Evolutionary conservation across 2,888 invertebrate species (phyloP), one percentile per base, ranked within the genome.

Genomic region (Drosophila mimetica): DNA sequence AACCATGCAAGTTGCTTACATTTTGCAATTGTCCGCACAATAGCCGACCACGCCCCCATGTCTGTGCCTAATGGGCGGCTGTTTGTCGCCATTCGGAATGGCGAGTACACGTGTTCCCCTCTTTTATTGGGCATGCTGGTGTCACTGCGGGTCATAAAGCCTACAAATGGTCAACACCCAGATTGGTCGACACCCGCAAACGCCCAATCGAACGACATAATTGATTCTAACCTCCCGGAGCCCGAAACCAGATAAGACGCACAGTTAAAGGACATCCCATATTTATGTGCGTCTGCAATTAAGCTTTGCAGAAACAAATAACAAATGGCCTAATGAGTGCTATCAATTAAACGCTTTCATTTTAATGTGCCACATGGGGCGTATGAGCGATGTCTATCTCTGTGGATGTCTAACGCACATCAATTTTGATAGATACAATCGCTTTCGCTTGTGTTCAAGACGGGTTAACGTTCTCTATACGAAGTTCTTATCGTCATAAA

Each of bases 31-130:
- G 70, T 70, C 71, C 63, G 54, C 44, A 46, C 34, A 60, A 60
- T 28, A 39, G n/a, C 20, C 41, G 5, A 6, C 50, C 37, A 67
- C 66, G 67, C 44, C 65, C 44, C 65, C 63, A 34, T 36, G 37
- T 44, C 53, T 71, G 70, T 63, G 50, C 13, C 50, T 55, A 47
- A 70, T 61, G 61, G 63, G 16, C 53, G 61, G 39, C 71, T 53
- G 61, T 71, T 71, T 70, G 70, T 51, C 50, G 70, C 71, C 70
- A 54, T 54, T 70, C 51, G 53, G 71, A 18, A 54, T 39, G 37
- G 50, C 70, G 50, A 51, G 41, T 66, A 66, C 67, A 67, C 71
- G 51, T 70, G 70, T 71, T 71, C 25, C 11, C 9, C 22, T 25
- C 47, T 32, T 32, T 50, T 42, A 57, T 53, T 54, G 59, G 16